Base-by-base conservation (phyloP, 2,797 vertebrate species). In the Acrossocheilus fasciatus region DNA sequence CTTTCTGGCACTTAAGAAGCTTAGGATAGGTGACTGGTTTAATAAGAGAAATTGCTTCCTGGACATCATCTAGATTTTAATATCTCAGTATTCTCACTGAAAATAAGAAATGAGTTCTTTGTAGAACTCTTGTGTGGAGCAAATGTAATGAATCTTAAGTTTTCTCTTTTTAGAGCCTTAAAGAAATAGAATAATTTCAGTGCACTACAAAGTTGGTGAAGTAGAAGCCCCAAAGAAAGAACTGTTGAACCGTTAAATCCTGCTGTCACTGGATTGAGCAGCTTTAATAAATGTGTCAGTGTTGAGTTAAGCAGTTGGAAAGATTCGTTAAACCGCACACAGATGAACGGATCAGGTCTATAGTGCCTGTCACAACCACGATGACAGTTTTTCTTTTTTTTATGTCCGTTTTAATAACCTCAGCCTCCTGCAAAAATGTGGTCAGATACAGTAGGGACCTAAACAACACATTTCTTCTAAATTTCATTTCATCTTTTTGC, bases 391-490 rank as follows among this genome's bases (percentile, higher is more conserved):
- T 62, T 26, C 0, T 36, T 68, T 68, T 90, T 78, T n/a, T 90
- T 92, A 93, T 93, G 91, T 93, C 93, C 87, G 87, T 90, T 92
- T 94, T 93, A 95, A 96, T 94, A 95, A 95, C 91, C 80, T 87
- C 88, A 94, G 95, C 94, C 11, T 93, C 93, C 93, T 85, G 82
- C 76, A 86, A 91, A 90, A 85, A 82, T 88, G 86, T 79, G 81
- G 78, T 88, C 82, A 57, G 1, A 54, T 80, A 74, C 11, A 45
- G 20, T 45, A 62, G 70, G 36, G n/a, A 81, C 66, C 84, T 26
- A 85, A 66, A 76, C 59, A 87, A 45, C 59, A 6, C 39, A 6
- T 39, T 39, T 39, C 39, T 39, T 39, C 39, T 39, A 39, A 39
- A 39, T 6, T 6, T 6, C 0, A 39, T 39, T 6, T 39, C 5